Conservation (phyloP, 2,888 invertebrate species). For the Tipula helvola region DNA sequence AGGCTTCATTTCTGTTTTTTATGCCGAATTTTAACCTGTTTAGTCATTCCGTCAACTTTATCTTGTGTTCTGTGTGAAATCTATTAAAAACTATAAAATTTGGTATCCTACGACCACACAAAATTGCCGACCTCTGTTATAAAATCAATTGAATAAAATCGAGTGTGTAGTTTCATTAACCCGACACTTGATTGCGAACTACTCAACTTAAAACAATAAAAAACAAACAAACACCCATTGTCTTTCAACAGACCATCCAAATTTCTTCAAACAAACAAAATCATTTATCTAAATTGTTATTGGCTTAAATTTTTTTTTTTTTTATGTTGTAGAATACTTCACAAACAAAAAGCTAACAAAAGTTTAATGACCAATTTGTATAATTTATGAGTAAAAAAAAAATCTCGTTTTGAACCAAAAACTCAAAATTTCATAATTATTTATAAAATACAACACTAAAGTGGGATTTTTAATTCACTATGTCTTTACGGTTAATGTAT, state of each 20-base stretch:
- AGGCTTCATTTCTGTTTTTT: too few relatives aligned
- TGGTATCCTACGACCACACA: too few relatives aligned
- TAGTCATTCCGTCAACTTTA: too few relatives aligned
- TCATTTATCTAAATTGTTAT: neutral
- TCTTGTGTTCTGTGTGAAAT: too few relatives aligned
- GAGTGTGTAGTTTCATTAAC: neutral
- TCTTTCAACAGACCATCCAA: neutral
- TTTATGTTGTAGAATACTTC: neutral
- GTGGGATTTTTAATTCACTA: neutral
- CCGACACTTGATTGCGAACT: neutral
- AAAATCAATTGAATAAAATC: neutral
- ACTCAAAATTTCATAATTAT: neutral
- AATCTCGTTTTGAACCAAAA: neutral
- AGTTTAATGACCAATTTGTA: constrained; percentile 4
- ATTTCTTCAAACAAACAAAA: neutral
- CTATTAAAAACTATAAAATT: too few relatives aligned
- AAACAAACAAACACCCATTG: neutral
- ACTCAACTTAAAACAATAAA: neutral
- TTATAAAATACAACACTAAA: neutral
- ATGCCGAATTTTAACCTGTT: too few relatives aligned
- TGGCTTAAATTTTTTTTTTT: neutral
- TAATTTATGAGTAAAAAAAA: neutral
- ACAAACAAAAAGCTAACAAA: neutral
- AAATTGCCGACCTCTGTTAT: neutral
- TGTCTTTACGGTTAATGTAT: neutral